A percentile compares a stretch with the other conserved stretches of the same genome.
phyloP scores from a whole-genome alignment of 2,797 vertebrate species.

The Cossypha caffra region DNA sequence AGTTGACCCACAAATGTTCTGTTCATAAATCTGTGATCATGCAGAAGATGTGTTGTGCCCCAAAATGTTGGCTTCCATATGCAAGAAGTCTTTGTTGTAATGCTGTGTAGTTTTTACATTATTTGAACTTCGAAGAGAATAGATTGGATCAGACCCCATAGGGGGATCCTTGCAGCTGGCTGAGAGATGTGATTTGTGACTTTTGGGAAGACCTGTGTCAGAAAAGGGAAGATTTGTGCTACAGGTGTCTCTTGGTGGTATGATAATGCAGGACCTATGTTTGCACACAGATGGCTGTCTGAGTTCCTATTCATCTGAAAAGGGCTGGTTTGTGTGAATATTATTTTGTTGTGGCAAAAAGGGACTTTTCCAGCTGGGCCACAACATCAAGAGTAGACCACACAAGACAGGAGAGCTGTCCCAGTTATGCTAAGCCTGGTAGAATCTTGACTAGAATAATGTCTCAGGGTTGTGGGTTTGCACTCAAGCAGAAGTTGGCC shows the following conservation, averaged over 20 bases:
- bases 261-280: not conserved
- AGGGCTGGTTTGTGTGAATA: not conserved
- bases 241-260: not conserved
- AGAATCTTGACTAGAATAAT: not conserved
- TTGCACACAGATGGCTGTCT: not conserved
- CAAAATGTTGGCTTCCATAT: not conserved
- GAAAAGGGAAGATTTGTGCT: not conserved
- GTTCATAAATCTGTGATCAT: not conserved
- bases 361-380: not conserved
- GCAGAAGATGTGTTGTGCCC: not conserved
- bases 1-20: not conserved
- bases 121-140: not conserved
- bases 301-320: not conserved
- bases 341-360: not conserved
- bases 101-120: not conserved
- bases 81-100: not conserved
- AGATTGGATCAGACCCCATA: not conserved
- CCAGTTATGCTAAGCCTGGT: rapidly evolving
- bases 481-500: not conserved
- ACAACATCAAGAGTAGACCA: not conserved
- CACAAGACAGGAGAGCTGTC: not conserved
- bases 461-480: not conserved
- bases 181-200: not conserved
- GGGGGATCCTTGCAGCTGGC: not conserved
- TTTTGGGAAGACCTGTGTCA: not conserved